These are phyloP conservation scores for Phytoseiulus persimilis DNA, from an alignment of 2,888 invertebrate genomes.

Conservation along the genomic window DNA sequence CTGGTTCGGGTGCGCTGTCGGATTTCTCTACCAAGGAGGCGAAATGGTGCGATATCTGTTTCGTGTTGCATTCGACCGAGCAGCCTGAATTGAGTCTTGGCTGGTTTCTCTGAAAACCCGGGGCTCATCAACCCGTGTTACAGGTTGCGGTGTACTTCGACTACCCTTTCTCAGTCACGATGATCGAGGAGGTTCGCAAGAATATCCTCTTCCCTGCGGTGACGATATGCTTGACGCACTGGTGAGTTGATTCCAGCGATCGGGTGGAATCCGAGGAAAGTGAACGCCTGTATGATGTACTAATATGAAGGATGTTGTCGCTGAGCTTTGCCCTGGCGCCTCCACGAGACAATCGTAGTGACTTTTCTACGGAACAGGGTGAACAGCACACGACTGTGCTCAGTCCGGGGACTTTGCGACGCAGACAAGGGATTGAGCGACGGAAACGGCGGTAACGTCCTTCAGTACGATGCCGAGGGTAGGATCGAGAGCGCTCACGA, in stretches of 20 bases:
- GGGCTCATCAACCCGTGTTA: not conserved
- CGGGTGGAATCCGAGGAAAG: too few relatives aligned
- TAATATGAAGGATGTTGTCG: too few relatives aligned
- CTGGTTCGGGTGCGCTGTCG: slow-evolving; percentile 7
- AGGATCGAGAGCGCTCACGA: not conserved
- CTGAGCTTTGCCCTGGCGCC: too few relatives aligned
- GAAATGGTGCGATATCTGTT: not conserved
- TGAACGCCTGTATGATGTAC: too few relatives aligned
- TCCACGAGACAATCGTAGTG: too few relatives aligned
- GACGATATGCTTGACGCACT: slow-evolving; percentile 10
- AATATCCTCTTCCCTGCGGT: slow-evolving; percentile 28
- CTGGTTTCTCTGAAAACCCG: too few relatives aligned
- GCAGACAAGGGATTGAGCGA: not conserved
- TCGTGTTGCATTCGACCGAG: too few relatives aligned
- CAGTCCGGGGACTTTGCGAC: not conserved
- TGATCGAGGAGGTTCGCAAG: slow-evolving; percentile 27
- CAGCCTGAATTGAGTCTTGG: too few relatives aligned
- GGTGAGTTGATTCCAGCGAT: not conserved
- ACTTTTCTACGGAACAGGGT: not conserved
- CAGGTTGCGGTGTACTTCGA: slow-evolving; percentile 35
- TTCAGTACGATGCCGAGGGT: not conserved
- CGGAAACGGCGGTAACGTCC: not conserved
- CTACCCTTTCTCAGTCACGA: slow-evolving; percentile 25
- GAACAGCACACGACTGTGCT: not conserved
- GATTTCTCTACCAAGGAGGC: slow-evolving; percentile 33